Evolutionary conservation across 1,140 invertebrate genomes (phyloP).

Genomic region (Chironomus tepperi): DNA sequence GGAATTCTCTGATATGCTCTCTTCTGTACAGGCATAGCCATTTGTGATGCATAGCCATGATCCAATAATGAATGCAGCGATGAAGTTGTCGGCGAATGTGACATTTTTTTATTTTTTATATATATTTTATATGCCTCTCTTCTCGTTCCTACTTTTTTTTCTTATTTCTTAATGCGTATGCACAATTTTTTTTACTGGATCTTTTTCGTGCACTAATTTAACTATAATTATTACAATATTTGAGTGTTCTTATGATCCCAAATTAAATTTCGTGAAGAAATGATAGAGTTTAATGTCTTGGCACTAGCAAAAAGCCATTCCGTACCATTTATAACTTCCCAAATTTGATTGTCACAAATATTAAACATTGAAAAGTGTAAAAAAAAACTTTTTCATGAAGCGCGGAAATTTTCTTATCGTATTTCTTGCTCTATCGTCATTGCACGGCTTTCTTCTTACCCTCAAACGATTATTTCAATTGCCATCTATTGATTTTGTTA

Average conservation of each 20-base stretch:
- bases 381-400: conserved; percentile 11
- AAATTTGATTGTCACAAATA: conserved; percentile 14
- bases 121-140: neutral
- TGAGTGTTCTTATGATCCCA: neutral
- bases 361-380: conserved; percentile 5
- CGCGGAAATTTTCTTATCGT: neutral
- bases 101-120: too few relatives aligned
- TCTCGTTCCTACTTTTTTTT: neutral
- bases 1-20: conserved; percentile 15
- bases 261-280: neutral
- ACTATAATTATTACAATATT: neutral
- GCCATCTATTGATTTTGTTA: neutral
- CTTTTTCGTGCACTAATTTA: neutral
- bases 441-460: neutral
- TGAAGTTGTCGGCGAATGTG: neutral
- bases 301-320: neutral
- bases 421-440: neutral
- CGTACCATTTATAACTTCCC: neutral
- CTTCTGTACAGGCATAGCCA: neutral
- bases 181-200: neutral
- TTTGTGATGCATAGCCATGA: conserved; percentile 20
- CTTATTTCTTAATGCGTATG: conserved; percentile 1
- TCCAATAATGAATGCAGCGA: neutral
- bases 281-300: neutral
- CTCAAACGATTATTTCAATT: neutral